Conservation (phyloP, 1,140 invertebrate species). For the Sitophilus oryzae region DNA sequence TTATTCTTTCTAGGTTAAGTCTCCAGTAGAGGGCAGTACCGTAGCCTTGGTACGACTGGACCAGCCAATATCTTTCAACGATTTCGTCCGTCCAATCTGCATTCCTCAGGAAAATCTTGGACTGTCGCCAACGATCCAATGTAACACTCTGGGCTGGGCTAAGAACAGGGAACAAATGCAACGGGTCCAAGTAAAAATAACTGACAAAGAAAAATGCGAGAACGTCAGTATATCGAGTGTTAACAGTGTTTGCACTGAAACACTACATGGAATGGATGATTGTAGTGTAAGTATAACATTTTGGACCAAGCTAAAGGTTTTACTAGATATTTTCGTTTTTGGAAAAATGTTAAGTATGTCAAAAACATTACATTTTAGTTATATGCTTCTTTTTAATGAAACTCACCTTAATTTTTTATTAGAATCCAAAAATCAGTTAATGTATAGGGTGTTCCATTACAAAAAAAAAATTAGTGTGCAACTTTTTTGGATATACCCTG, state of each 20-base stretch:
- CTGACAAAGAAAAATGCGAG: constrained; percentile 71
- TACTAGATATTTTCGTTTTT: neutral
- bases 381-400: too few species aligned
- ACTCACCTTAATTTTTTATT: too few species aligned
- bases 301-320: neutral
- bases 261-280: constrained; percentile 69
- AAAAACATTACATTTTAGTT: too few species aligned
- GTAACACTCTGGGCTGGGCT: constrained; percentile 78
- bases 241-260: constrained; percentile 76
- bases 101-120: constrained; percentile 51
- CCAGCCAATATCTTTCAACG: constrained; percentile 65
- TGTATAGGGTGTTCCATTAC: too few species aligned
- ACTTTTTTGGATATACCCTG: too few species aligned
- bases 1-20: constrained; percentile 49
- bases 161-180: constrained; percentile 72
- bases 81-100: constrained; percentile 78
- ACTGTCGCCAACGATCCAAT: constrained; percentile 44
- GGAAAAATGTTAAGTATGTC: too few species aligned
- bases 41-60: constrained; percentile 76
- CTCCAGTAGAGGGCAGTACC: constrained; percentile 80
- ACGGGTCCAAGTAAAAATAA: constrained; percentile 65
- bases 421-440: too few species aligned
- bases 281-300: constrained; percentile 61
- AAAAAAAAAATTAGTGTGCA: too few species aligned
- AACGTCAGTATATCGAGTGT: constrained; percentile 76